A percentile compares a stretch with the other conserved stretches of the same genome.
Conservation (phyloP, 37 sponge, comb jelly and placozoan species). For the Beroe ovata region DNA sequence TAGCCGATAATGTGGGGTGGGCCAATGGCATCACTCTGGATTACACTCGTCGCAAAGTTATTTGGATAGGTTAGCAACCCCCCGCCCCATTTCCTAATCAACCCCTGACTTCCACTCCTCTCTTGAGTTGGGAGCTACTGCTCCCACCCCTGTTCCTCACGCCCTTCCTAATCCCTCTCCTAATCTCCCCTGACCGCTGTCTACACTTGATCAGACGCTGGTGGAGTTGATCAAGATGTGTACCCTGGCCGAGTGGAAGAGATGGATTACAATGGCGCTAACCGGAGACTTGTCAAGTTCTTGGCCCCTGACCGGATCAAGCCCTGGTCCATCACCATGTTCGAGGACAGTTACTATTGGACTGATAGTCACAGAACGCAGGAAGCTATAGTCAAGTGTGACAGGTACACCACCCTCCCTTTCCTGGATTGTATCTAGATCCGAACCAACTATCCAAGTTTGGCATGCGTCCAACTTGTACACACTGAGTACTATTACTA, state of each 20-base stretch:
- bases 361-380: conserved; percentile 29
- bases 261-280: conserved; percentile 3
- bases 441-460: too few relatives aligned
- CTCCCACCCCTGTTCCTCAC: too few relatives aligned
- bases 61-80: conserved; percentile 62
- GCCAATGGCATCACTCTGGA: conserved; percentile 60
- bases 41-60: neutral
- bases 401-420: too few relatives aligned
- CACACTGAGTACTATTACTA: neutral
- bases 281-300: conserved; percentile 1
- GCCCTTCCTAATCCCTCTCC: neutral
- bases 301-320: neutral
- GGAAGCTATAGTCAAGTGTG: conserved; percentile 57
- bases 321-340: conserved; percentile 59
- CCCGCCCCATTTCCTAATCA: too few relatives aligned
- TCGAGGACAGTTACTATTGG: conserved; percentile 39
- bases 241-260: conserved; percentile 22
- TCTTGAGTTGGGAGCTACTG: too few relatives aligned
- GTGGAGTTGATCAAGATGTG: neutral
- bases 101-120: neutral
- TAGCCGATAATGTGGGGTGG: conserved; percentile 50
- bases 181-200: neutral
- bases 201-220: conserved; percentile 41
- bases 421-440: too few relatives aligned
- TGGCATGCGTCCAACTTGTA: too few relatives aligned